Evolutionary conservation across 2,113 vertebrate species (phyloP).

Genomic region (Sinocyclocheilus anshuiensis): DNA sequence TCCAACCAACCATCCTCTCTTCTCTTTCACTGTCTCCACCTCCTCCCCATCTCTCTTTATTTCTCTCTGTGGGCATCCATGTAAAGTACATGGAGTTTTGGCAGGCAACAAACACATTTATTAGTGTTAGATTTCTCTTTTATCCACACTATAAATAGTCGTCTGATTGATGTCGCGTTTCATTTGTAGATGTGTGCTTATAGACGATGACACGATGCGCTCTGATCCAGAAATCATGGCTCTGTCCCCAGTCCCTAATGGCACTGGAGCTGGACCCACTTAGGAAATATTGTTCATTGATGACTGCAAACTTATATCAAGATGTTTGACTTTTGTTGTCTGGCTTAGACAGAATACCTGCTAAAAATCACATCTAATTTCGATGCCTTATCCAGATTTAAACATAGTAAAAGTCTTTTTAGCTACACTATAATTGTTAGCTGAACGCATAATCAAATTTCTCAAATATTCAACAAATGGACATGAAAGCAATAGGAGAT

Average conservation of each 20-base stretch:
- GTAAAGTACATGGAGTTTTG: conserved; percentile 31
- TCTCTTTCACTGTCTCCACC: conserved; percentile 50
- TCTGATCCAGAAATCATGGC: conserved; percentile 25
- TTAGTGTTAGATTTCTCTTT: conserved; percentile 68
- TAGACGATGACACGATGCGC: conserved; percentile 13
- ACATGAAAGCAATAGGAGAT: background rate
- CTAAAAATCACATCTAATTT: background rate
- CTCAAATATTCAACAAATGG: background rate
- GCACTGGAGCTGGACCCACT: background rate
- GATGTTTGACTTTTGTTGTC: background rate
- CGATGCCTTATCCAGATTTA: background rate
- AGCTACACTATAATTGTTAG: background rate
- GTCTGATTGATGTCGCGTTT: conserved; percentile 29
- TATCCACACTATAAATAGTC: conserved; percentile 11
- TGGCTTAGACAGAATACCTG: background rate
- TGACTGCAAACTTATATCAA: conserved; percentile 22
- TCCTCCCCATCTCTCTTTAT: conserved; percentile 23
- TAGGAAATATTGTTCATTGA: background rate
- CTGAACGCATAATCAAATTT: background rate
- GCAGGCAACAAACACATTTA: conserved; percentile 56
- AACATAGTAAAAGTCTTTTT: background rate
- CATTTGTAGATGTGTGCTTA: conserved; percentile 16
- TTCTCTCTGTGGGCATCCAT: conserved; percentile 50
- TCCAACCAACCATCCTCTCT: conserved; percentile 22
- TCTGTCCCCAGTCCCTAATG: conserved; percentile 1